Conservation (phyloP, 2,888 invertebrate genomes). For the Lepidochitona cinerea region DNA sequence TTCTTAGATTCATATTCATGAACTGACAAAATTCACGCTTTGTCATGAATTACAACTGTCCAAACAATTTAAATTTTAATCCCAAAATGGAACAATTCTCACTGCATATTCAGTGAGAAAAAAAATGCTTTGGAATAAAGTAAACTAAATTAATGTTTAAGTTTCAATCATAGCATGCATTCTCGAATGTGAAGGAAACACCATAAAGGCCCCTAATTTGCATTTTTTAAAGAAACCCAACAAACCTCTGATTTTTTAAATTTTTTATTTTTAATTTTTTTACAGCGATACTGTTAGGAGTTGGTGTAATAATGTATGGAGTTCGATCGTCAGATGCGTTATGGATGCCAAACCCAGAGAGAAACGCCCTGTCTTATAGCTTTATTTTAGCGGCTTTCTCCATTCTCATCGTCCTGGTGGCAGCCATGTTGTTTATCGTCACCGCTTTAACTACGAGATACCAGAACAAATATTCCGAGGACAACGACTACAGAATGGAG, state of each 20-base stretch:
- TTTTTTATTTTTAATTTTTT: background rate
- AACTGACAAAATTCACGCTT: too few relatives aligned
- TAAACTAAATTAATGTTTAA: too few relatives aligned
- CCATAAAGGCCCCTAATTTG: background rate
- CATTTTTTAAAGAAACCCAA: background rate
- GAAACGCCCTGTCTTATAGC: conserved; percentile 96
- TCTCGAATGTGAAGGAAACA: too few relatives aligned
- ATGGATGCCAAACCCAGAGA: conserved; percentile 95
- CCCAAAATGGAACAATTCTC: too few relatives aligned
- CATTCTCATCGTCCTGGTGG: conserved; percentile 52
- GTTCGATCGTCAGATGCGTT: conserved; percentile 86
- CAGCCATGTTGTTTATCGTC: conserved; percentile 42
- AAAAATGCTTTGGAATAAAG: too few relatives aligned
- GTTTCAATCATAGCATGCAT: too few relatives aligned
- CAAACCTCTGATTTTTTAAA: background rate
- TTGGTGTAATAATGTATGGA: conserved; percentile 79
- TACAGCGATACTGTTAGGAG: conserved; percentile 1
- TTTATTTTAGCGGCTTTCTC: conserved; percentile 89
- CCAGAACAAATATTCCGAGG: background rate
- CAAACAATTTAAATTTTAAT: too few relatives aligned
- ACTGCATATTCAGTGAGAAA: too few relatives aligned
- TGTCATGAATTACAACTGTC: too few relatives aligned
- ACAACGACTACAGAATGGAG: background rate
- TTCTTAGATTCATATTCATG: too few relatives aligned
- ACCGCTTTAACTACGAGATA: background rate